Evolutionary conservation across 2,888 invertebrate genomes (phyloP).

Genomic region (Nomada hirtipes): DNA sequence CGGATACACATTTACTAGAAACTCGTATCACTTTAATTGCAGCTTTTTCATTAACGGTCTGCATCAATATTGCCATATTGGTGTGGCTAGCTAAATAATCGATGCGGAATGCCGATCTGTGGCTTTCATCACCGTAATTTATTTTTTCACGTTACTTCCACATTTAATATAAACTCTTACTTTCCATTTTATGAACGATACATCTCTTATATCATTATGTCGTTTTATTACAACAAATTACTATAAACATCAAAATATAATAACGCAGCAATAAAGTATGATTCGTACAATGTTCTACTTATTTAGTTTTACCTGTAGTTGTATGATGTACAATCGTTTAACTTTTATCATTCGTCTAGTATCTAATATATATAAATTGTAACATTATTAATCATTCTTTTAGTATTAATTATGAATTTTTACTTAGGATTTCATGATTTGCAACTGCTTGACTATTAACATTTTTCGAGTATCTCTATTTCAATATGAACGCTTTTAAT

Average conservation of each 20-base stretch:
- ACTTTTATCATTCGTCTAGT: neutral
- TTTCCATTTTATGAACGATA: neutral
- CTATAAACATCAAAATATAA: no score
- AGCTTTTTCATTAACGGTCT: slow-evolving; percentile 50
- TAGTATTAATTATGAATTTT: no score
- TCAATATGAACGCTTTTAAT: no score
- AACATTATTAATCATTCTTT: no score
- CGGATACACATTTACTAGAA: slow-evolving; percentile 15
- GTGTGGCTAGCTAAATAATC: slow-evolving; percentile 35
- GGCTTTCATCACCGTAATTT: slow-evolving; percentile 34
- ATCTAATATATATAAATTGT: no score
- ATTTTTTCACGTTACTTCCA: neutral
- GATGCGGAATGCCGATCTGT: slow-evolving; percentile 8
- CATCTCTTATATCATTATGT: no score
- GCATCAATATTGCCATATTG: slow-evolving; percentile 42
- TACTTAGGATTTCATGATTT: no score
- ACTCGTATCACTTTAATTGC: slow-evolving; percentile 45
- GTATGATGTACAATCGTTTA: neutral
- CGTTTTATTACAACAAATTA: neutral
- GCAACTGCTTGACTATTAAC: no score
- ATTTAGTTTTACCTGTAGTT: neutral
- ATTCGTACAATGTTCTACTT: no score
- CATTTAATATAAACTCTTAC: neutral
- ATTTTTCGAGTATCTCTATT: no score
- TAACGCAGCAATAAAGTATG: no score